Evolutionary conservation across 2,113 vertebrate genomes (phyloP), one percentile per base, ranked within the genome.

Genomic region (Orientallactaga bullata): DNA sequence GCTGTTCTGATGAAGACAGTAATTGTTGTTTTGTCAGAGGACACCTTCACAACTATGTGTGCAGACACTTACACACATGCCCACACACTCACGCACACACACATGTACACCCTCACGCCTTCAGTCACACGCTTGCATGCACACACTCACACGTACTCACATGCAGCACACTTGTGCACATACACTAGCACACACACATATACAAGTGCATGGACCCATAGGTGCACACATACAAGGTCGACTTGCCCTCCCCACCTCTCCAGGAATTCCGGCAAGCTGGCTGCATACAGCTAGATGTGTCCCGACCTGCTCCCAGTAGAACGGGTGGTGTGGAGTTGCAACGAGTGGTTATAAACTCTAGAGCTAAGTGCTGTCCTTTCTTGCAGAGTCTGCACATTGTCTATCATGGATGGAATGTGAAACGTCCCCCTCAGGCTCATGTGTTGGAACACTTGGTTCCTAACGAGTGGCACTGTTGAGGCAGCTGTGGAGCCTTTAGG

Each of bases 61-160:
- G 55, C 21, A 73, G 21, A 35, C 2, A 21, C 18, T 24, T 23
- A 13, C 32, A 12, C 9, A 2, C 39, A 11, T 23, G 20, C n/a
- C 9, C 26, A 7, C 11, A 3, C 0, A 3, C 3, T 0, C 1
- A 0, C 7, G 0, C 4, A 0, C 32, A 7, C 5, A 12, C 24
- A 0, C 24, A 7, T 16, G 3, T 39, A 63, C 30, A 37, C 16
- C 28, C 13, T 17, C 9, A 63, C n/a, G n/a, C n/a, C n/a, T n/a
- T n/a, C n/a, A n/a, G n/a, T n/a, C n/a, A n/a, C n/a, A n/a, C n/a
- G n/a, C n/a, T n/a, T n/a, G n/a, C 55, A 55, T 55, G 55, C 55
- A 55, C 55, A 55, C 55, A 11, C 9, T 21, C 30, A 51, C 37
- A 51, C 24, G 28, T 15, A 8, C 18, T 21, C 30, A 51, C 37